Evolutionary conservation across 2,113 vertebrate species (phyloP), one percentile per base, ranked within the genome.

Genomic region (Ochotona princeps): DNA sequence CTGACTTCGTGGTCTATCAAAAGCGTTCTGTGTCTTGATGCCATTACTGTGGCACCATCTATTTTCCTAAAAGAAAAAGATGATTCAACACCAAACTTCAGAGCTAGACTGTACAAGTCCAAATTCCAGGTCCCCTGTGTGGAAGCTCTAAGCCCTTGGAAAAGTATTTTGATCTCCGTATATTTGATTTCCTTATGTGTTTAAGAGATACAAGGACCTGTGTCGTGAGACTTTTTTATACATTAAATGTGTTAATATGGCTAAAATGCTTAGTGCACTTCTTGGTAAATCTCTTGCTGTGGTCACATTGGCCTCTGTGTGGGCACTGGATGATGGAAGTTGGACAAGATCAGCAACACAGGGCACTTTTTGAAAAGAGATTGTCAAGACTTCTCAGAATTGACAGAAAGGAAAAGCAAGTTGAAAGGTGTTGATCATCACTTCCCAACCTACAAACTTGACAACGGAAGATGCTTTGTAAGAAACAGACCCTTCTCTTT

Each of bases 401-500:
- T 47, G 61, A 35, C 84, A 54, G 26, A 83, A 89, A 76, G 38
- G 72, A 75, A 32, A 93, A 76, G 11, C 67, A 82, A 83, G 18
- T 10, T 2, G 26, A 73, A 23, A n/a, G 10, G 38, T 74, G 57
- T 89, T 15, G 32, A 66, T 85, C 87, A 89, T 94, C 91, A 90
- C 60, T 87, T 94, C 92, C 96, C 78, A 60, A 85, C 63, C 0
- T 7, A 54, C 88, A 92, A 81, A 87, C 73, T 91, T 90, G 54
- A 93, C 93, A 93, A 70, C 69, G 61, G 75, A 1, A 2, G 35
- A 1, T 89, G 94, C 91, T 95, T 85, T 94, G 90, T 97, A 92
- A 93, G 90, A 97, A 97, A 93, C 1, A 85, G 80, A 84, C 79
- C 78, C 15, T 60, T 83, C 69, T 80, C 94, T 76, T 88, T 83